Percentiles rank a stretch among this genome's conserved stretches.
Evolutionary conservation across 2,113 vertebrate species (phyloP).

Genomic region (Vulpes vulpes): DNA sequence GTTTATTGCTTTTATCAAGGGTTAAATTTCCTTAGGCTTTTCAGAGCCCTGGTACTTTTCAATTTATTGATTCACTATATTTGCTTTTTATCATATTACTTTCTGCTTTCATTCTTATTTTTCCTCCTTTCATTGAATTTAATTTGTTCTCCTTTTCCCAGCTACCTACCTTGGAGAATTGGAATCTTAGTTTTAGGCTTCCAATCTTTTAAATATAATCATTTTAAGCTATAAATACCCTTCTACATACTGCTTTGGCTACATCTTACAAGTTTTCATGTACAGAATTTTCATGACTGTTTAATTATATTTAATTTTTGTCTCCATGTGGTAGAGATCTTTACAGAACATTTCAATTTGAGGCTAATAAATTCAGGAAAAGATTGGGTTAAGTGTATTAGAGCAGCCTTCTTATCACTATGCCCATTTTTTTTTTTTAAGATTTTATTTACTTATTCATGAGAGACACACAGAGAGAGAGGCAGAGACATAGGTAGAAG

Average conservation of each 20-base stretch:
- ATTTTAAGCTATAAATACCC: background rate
- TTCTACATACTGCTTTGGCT: background rate
- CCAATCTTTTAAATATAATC: conserved; percentile 18
- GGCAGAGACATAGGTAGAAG: no score
- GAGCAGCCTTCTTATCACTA: background rate
- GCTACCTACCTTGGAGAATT: background rate
- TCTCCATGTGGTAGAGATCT: background rate
- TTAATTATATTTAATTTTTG: background rate
- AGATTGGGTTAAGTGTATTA: background rate
- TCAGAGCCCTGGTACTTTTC: background rate
- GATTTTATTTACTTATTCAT: no score
- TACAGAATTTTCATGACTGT: background rate
- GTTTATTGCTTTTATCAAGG: background rate
- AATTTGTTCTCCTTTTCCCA: background rate
- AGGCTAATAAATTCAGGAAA: background rate
- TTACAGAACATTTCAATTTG: background rate
- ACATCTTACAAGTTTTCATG: background rate
- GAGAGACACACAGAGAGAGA: no score
- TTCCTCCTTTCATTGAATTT: background rate
- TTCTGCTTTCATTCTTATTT: background rate
- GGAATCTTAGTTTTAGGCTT: background rate
- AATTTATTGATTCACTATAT: background rate
- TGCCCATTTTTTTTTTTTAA: conserved; percentile 27
- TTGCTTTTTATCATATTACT: background rate
- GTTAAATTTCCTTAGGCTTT: background rate